phyloP scores from a whole-genome alignment of 1,140 invertebrate species.

The Heliconius hermathena region DNA sequence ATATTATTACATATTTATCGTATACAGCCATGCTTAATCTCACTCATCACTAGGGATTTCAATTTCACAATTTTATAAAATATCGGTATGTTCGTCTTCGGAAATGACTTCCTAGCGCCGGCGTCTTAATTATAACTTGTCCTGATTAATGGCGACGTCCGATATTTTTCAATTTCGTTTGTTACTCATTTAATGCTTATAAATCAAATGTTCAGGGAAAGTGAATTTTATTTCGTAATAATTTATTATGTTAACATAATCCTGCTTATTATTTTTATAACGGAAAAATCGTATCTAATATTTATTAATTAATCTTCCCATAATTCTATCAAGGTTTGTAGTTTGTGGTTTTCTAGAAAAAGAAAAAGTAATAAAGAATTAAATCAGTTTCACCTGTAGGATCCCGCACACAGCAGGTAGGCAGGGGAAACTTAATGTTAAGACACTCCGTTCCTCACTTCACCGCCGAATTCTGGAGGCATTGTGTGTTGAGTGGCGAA shows the following conservation, averaged over 20 bases:
- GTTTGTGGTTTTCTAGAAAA: background rate
- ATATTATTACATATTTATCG: background rate
- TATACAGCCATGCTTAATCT: constrained; percentile 13
- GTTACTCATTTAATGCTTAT: constrained; percentile 20
- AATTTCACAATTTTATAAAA: constrained; percentile 49
- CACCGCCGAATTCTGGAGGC: too few species aligned
- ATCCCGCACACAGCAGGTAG: too few species aligned
- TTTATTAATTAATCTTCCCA: background rate
- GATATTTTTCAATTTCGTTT: constrained; percentile 42
- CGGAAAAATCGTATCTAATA: background rate
- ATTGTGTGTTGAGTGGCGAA: too few species aligned
- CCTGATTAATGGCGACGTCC: constrained; percentile 43
- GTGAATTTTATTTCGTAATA: constrained; percentile 17
- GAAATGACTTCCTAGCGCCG: constrained; percentile 46
- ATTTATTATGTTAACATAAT: background rate
- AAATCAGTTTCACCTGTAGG: too few species aligned
- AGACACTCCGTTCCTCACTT: too few species aligned
- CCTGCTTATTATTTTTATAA: background rate
- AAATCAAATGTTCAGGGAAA: constrained; percentile 27
- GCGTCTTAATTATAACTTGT: constrained; percentile 51
- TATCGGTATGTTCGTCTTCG: constrained; percentile 46
- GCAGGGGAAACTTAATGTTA: too few species aligned
- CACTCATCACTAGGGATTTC: constrained; percentile 20
- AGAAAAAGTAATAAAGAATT: background rate
- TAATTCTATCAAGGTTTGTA: background rate